Evolutionary conservation across 2,797 vertebrate species (phyloP), one percentile per base, ranked within the genome.

Genomic region (Microchirus variegatus): DNA sequence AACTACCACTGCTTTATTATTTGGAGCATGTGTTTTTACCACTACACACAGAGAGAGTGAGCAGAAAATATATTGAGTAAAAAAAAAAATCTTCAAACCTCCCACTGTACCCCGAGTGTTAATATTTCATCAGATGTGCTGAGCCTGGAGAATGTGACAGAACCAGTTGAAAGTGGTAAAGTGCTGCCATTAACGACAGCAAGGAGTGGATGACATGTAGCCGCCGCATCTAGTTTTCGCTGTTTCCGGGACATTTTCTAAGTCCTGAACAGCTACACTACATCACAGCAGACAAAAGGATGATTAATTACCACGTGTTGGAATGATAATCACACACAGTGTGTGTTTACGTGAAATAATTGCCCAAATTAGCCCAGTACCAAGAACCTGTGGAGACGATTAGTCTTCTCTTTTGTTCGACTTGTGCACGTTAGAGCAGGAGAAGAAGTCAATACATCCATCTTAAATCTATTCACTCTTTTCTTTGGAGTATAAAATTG

Each of bases 321-420:
- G 72, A 80, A 68, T 59, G 67, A 79, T 80, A 73, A 80, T 66
- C 63, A 62, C 59, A 54, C 75, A 61, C 69, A 57, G 63, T 66
- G 73, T 84, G 82, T 87, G 84, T 87, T 87, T 84, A 58, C 67
- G 46, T 37, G 72, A 64, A 71, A 82, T 88, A 77, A 90, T 87
- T 85, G 64, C 63, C 67, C 50, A 67, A 74, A 82, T 72, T 62
- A 67, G 63, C 72, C 71, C 70, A 85, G 75, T 84, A 75, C 46
- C 57, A 41, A 62, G 49, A 80, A 77, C 69, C 67, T 68, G 73
- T 80, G 72, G 70, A 68, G 76, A 82, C 48, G 46, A 82, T 82
- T 78, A 75, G 53, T 53, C 35, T 73, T 53, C 45, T 75, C 51
- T 67, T 72, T 70, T 77, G 54, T 74, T 67, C 15, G 10, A 35